Evolutionary conservation across 2,113 vertebrate species (phyloP), one percentile per base, ranked within the genome.

Genomic region (Scatophagus argus): DNA sequence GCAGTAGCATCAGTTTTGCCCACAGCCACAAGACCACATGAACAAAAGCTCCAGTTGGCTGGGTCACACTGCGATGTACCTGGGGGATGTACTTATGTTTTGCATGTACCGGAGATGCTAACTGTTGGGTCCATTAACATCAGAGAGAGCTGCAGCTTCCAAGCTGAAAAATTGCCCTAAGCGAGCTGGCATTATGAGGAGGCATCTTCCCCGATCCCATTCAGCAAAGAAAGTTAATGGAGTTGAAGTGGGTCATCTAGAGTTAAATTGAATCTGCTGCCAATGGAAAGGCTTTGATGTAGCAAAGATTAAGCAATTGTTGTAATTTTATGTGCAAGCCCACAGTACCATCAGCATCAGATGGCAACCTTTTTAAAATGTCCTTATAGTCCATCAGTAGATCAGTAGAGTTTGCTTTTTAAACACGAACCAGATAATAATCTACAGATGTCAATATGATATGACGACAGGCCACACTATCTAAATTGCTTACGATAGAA

Each of bases 51-150:
- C 34, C 84, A 89, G 86, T 87, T 87, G 87, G 89, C 84, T 73
- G 70, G 87, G 82, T 90, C 83, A 80, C 79, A 56, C 85, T 77
- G 81, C 10, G 52, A 72, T 76, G 71, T 84, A 92, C 87, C 90
- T 91, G 77, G 75, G 81, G 87, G 77, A 79, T 86, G 77, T 68
- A 73, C 29, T 59, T 77, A 63, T 88, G 86, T 88, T 91, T 89
- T 92, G 77, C 89, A 88, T 81, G 78, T 73, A 70, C 73, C 17
- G 51, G 59, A 78, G 63, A 82, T 81, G 85, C 85, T 86, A 87
- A 92, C 83, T 77, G 84, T 83, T 83, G 65, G 71, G 63, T 79
- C 91, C 91, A 93, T 93, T 92, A 92, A 85, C 84, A 88, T 89
- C 84, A 85, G 71, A 90, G 89, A 60, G 82, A 58, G 76, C 85